Base-by-base conservation (phyloP, 1,140 invertebrate species). In the Drosophila yakuba region DNA sequence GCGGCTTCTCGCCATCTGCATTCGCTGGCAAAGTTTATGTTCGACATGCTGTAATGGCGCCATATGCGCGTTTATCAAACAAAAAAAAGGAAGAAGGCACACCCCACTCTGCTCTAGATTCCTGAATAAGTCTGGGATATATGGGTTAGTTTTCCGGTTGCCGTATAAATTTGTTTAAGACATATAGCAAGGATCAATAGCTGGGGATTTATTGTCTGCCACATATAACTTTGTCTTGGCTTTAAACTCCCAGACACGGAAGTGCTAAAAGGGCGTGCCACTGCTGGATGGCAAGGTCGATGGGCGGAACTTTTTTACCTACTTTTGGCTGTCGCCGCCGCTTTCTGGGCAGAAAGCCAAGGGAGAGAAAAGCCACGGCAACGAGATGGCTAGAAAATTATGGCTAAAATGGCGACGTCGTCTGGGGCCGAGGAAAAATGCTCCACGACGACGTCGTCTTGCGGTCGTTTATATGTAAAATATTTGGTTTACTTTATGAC, bases 401-500 rank as follows among this genome's bases (percentile, higher is more conserved):
- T 86, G 82, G 69, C 64, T 58, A 75, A 86, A 81, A 86, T 81
- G 82, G 82, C 82, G 82, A 86, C 82, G 67, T 68, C 67, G 83
- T 83, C 83, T 82, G 66, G 83, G 74, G 66, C 78, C 78, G 56
- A 77, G 73, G 54, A 68, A 75, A 56, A 52, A 51, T 78, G 44
- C 57, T 67, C 57, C 58, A 47, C 59, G 61, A 63, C 66, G 76
- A 63, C 82, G 79, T 88, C 83, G 80, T 79, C 75, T 86, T 86
- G 83, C 72, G 83, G 83, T 88, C 83, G 84, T 89, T 88, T 88
- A 88, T 89, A 88, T 89, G 83, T 88, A 88, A 88, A 88, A 89
- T 88, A 88, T 88, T 88, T 88, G 79, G 83, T 80, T 89, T 89
- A 84, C 76, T 89, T 89, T 89, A 89, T 80, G 84, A 83, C 84